Evolutionary conservation across 2,113 vertebrate species (phyloP).

Genomic region (Odontophorus gujanensis): DNA sequence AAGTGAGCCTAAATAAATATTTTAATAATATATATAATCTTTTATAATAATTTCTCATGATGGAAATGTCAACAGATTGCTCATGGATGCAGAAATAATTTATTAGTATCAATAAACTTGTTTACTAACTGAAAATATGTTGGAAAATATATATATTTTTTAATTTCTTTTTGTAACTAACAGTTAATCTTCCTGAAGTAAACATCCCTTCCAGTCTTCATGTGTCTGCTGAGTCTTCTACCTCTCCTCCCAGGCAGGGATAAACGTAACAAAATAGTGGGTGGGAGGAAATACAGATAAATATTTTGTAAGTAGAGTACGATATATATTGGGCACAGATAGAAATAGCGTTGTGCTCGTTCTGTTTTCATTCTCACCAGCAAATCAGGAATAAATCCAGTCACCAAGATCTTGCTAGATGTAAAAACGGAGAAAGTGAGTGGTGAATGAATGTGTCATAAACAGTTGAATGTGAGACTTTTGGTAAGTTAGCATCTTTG

Average conservation of each 20-base stretch:
- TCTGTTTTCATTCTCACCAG: slow-evolving; percentile 20
- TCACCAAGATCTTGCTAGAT: neutral
- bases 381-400: slow-evolving; percentile 22
- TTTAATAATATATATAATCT: neutral
- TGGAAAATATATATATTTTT: neutral
- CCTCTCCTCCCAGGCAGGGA: slow-evolving; percentile 19
- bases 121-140: slow-evolving; percentile 36
- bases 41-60: neutral
- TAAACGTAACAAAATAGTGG: slow-evolving; percentile 39
- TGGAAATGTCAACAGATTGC: slow-evolving; percentile 5
- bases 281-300: slow-evolving; percentile 48
- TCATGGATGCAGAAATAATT: neutral
- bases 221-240: neutral
- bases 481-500: slow-evolving; percentile 59
- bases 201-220: slow-evolving; percentile 21
- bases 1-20: neutral
- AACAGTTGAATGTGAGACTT: neutral
- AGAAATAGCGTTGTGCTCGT: slow-evolving; percentile 34
- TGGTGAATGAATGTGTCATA: neutral
- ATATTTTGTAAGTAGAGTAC: slow-evolving; percentile 51
- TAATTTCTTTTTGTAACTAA: neutral
- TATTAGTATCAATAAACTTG: neutral
- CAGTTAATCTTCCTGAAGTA: slow-evolving; percentile 14
- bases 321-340: slow-evolving; percentile 1
- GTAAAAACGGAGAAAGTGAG: slow-evolving; percentile 50